phyloP scores from a whole-genome alignment of 2,113 vertebrate species.

The Hydrochoerus hydrochaeris region DNA sequence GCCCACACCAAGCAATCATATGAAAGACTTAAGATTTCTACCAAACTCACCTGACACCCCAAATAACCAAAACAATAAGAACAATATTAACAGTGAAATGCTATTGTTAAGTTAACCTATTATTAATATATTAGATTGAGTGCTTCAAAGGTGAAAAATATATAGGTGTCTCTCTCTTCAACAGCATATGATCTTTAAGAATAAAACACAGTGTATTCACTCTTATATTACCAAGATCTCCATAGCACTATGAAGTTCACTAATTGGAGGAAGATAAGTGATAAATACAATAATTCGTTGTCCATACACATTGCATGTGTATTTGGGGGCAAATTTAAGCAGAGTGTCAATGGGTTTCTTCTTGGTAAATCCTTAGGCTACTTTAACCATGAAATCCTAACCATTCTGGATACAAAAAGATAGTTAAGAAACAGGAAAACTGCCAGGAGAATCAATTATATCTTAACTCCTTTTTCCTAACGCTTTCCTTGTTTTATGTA shows the following conservation, averaged over 20 bases:
- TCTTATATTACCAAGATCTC: neutral
- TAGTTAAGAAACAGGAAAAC: neutral
- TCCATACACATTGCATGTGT: neutral
- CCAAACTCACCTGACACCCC: neutral
- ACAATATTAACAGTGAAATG: neutral
- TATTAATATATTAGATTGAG: neutral
- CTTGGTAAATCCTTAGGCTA: neutral
- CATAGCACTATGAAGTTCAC: neutral
- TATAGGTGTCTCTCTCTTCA: neutral
- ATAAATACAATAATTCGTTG: neutral
- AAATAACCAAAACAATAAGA: neutral
- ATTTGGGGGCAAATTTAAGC: neutral
- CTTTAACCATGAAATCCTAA: neutral
- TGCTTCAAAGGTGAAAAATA: neutral
- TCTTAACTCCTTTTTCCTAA: neutral
- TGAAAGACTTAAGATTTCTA: neutral
- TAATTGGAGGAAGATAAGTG: neutral
- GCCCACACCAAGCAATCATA: neutral
- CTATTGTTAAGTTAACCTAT: neutral
- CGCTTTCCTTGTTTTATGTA: neutral
- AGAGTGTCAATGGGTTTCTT: neutral
- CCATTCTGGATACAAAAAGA: neutral
- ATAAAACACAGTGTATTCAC: neutral
- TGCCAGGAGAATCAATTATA: neutral
- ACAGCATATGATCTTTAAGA: neutral